Percentiles rank a stretch among this genome's conserved stretches.
Evolutionary conservation across 1,140 invertebrate genomes (phyloP).

Genomic region (Lepidurus packardi): DNA sequence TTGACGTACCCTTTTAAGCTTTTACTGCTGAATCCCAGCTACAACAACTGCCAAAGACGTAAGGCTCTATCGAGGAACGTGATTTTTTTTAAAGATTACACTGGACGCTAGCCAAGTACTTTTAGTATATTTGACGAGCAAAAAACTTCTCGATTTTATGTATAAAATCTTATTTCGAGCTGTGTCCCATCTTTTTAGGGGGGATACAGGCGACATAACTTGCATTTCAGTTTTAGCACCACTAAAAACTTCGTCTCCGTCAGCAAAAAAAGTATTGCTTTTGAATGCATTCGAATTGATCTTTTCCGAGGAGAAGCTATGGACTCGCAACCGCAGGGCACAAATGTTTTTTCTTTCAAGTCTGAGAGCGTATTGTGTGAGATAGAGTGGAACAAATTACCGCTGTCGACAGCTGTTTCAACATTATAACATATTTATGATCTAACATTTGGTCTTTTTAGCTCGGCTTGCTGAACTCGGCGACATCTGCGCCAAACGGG

Average conservation of each 20-base stretch:
- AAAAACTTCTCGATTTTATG: too few species aligned
- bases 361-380: background rate
- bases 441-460: background rate
- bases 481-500: background rate
- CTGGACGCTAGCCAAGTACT: too few species aligned
- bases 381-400: conserved; percentile 11
- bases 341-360: background rate
- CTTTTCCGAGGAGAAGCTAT: background rate
- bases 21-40: too few species aligned
- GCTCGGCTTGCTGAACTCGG: background rate
- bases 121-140: too few species aligned
- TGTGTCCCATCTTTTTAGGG: too few species aligned
- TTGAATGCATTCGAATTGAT: conserved; percentile 11
- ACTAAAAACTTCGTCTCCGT: background rate
- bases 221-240: conserved; percentile 8
- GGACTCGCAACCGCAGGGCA: conserved; percentile 17
- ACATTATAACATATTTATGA: conserved; percentile 22
- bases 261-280: conserved; percentile 3
- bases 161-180: too few species aligned
- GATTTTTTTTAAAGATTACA: too few species aligned
- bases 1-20: too few species aligned
- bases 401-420: conserved; percentile 21
- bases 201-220: background rate
- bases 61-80: too few species aligned
- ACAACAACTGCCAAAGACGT: too few species aligned